phyloP scores from a whole-genome alignment of 2,888 invertebrate species.

The Romanomermis culicivorax region DNA sequence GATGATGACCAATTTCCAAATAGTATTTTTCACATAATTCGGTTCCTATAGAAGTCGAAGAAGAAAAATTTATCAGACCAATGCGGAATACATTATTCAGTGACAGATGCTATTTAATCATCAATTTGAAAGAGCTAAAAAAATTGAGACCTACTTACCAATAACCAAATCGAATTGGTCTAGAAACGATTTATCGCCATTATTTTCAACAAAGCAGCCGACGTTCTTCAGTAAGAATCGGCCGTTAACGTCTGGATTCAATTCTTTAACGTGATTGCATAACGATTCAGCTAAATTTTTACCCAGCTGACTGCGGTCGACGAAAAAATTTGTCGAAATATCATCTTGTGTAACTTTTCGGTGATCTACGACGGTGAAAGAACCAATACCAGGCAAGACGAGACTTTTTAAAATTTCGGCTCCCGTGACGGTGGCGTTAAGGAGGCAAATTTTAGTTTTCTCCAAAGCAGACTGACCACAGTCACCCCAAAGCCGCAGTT shows the following conservation, averaged over 20 bases:
- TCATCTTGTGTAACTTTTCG: constrained; percentile 59
- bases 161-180: not conserved
- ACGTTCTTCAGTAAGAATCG: constrained; percentile 59
- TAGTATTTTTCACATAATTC: constrained; percentile 45
- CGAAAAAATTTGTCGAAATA: constrained; percentile 80
- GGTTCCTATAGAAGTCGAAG: no score
- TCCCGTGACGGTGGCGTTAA: constrained; percentile 76
- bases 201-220: not conserved
- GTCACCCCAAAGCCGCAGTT: constrained; percentile 82
- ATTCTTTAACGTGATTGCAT: constrained; percentile 39
- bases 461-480: constrained; percentile 80
- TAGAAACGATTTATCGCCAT: not conserved
- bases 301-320: constrained; percentile 58
- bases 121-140: constrained; percentile 6
- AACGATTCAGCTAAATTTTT: constrained; percentile 25
- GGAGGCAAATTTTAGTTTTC: constrained; percentile 65
- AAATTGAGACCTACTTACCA: not conserved
- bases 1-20: constrained; percentile 13
- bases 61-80: not conserved
- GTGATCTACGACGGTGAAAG: constrained; percentile 32
- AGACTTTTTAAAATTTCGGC: constrained; percentile 86
- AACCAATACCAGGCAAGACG: constrained; percentile 55
- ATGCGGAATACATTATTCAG: not conserved
- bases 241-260: constrained; percentile 78
- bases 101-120: not conserved